Evolutionary conservation across 2,113 vertebrate genomes (phyloP).

Genomic region (Gymnocephalus cernua): DNA sequence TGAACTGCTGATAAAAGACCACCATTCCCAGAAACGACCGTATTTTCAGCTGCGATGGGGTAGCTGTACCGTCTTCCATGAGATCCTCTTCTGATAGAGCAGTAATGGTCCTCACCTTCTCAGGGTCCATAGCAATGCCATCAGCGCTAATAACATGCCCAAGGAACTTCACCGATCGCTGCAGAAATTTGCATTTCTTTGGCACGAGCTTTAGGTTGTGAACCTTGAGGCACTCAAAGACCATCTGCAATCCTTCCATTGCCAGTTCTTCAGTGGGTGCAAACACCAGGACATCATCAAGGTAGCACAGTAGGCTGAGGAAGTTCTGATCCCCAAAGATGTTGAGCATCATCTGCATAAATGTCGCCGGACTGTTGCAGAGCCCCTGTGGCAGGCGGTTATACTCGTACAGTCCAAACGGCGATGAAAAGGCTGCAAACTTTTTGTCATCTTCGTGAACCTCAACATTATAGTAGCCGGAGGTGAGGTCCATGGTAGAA

Average conservation of each 20-base stretch:
- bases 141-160: conserved; percentile 21
- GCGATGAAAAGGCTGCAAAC: too few relatives aligned
- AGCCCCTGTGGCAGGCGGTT: too few relatives aligned
- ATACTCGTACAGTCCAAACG: too few relatives aligned
- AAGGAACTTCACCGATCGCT: conserved; percentile 38
- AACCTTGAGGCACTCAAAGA: not conserved
- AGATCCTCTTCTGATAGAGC: not conserved
- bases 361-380: conserved; percentile 7
- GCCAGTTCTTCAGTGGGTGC: not conserved
- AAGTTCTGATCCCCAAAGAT: conserved; percentile 58
- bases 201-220: conserved; percentile 45
- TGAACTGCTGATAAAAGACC: too few relatives aligned
- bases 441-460: too few relatives aligned
- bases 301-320: conserved; percentile 42
- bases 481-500: too few relatives aligned
- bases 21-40: too few relatives aligned
- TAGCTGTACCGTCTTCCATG: too few relatives aligned
- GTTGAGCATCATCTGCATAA: conserved; percentile 43
- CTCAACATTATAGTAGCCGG: too few relatives aligned
- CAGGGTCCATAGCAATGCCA: not conserved
- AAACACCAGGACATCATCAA: conserved; percentile 29
- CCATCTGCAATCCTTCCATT: conserved; percentile 20
- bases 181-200: conserved; percentile 43
- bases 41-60: too few relatives aligned
- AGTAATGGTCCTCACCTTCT: not conserved